Conservation (phyloP, 2,797 vertebrate genomes). For the Tadarida brasiliensis region DNA sequence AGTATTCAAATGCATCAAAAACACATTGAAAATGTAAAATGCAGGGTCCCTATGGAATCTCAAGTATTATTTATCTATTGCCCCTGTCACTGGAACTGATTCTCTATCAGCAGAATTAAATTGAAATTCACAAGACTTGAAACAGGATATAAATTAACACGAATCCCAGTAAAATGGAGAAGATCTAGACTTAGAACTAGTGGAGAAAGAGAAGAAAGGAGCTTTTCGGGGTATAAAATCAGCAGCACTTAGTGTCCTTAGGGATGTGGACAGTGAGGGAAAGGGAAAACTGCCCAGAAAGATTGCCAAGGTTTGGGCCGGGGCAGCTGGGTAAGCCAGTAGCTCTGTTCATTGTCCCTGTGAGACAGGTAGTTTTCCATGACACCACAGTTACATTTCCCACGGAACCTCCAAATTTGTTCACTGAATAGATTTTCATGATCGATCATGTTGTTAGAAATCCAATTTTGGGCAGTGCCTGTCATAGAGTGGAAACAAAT, state of each 20-base stretch:
- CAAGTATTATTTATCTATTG: neutral
- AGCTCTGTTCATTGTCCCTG: neutral
- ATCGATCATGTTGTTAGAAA: neutral
- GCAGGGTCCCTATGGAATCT: neutral
- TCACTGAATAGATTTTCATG: slow-evolving; percentile 21
- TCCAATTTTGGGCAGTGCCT: neutral
- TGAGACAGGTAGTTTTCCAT: neutral
- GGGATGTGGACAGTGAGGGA: neutral
- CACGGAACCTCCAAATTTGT: neutral
- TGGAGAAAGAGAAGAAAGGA: neutral
- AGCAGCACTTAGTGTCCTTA: neutral
- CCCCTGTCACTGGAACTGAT: neutral
- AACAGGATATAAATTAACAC: neutral
- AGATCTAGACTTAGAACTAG: neutral
- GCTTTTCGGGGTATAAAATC: neutral
- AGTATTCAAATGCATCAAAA: neutral
- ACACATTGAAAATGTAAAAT: neutral
- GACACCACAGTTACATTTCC: neutral
- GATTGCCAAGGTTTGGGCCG: neutral
- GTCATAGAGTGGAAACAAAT: neutral
- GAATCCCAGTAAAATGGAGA: neutral
- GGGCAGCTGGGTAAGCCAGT: too few species aligned
- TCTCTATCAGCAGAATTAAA: neutral
- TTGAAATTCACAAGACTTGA: neutral
- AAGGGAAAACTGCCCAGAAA: neutral